Conservation (phyloP, 2,113 vertebrate genomes). For the Paedocypris sp. region DNA sequence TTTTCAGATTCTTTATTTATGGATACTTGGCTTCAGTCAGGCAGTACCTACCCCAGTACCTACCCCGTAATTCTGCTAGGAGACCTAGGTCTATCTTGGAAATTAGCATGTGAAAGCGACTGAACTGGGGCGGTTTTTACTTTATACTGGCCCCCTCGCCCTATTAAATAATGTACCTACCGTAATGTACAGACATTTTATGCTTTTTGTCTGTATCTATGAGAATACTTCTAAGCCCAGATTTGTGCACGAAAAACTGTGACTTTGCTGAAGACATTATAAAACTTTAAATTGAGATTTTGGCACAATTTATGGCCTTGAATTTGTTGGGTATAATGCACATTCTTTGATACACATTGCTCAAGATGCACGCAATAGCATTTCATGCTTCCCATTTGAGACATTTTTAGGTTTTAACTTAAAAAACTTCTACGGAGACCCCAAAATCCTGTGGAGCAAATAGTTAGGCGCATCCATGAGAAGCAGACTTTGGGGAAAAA, state of each 20-base stretch:
- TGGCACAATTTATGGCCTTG: not conserved
- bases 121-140: constrained; percentile 10
- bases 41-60: too few relatives aligned
- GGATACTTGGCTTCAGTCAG: not conserved
- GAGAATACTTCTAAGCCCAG: constrained; percentile 15
- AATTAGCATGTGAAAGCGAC: constrained; percentile 15
- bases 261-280: constrained; percentile 11
- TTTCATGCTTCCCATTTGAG: constrained; percentile 28
- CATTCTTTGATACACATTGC: constrained; percentile 22
- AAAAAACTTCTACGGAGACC: constrained; percentile 11
- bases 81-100: constrained; percentile 12
- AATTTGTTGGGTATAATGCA: constrained; percentile 18
- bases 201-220: constrained; percentile 7
- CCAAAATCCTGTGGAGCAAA: constrained; percentile 20
- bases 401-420: constrained; percentile 15
- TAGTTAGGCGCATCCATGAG: constrained; percentile 18
- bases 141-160: constrained; percentile 9
- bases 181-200: not conserved
- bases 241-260: constrained; percentile 16
- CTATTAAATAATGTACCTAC: not conserved
- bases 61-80: constrained; percentile 7
- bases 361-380: constrained; percentile 21
- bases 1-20: not conserved
- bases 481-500: constrained; percentile 10
- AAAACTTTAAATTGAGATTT: not conserved